These are phyloP conservation scores for Halichoeres trimaculatus DNA, from an alignment of 2,113 vertebrate species.

Conservation along the genomic window DNA sequence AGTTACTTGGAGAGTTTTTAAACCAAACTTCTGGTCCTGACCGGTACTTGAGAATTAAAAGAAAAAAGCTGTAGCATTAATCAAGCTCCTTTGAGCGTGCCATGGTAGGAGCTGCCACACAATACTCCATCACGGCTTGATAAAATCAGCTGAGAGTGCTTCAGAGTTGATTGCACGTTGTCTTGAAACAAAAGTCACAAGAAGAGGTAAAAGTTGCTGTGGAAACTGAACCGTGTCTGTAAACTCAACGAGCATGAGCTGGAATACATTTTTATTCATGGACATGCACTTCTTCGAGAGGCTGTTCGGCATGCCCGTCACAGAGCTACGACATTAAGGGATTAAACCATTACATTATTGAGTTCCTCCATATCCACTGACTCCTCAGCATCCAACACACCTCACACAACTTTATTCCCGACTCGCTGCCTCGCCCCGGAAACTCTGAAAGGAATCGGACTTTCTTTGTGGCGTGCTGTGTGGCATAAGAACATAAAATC, in stretches of 20 bases:
- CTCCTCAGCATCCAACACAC: slow-evolving; percentile 27
- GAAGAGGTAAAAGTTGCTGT: slow-evolving; percentile 20
- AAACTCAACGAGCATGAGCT: background rate
- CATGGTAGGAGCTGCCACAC: background rate
- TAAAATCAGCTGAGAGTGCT: slow-evolving; percentile 26
- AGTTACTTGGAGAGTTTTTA: background rate
- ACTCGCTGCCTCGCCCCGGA: background rate
- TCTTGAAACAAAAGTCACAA: slow-evolving; percentile 14
- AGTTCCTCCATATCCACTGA: slow-evolving; percentile 18
- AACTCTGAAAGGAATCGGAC: slow-evolving; percentile 16
- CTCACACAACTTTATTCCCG: slow-evolving; percentile 22
- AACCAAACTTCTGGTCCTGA: background rate
- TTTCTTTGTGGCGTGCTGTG: background rate
- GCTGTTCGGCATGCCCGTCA: slow-evolving; percentile 30
- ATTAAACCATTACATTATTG: slow-evolving; percentile 50
- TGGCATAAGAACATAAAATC: background rate
- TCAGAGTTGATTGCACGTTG: slow-evolving; percentile 46
- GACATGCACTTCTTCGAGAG: slow-evolving; percentile 13
- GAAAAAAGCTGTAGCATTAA: background rate
- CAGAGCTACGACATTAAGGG: slow-evolving; percentile 29
- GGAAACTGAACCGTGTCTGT: slow-evolving; percentile 30
- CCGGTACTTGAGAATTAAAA: background rate
- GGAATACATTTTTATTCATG: slow-evolving; percentile 34
- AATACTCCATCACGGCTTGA: background rate
- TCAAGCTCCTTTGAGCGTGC: slow-evolving; percentile 12